A percentile compares a stretch with the other conserved stretches of the same genome.
These are phyloP conservation scores for Lutjanus erythropterus DNA, from an alignment of 2,113 vertebrate genomes.

Conservation along the genomic window DNA sequence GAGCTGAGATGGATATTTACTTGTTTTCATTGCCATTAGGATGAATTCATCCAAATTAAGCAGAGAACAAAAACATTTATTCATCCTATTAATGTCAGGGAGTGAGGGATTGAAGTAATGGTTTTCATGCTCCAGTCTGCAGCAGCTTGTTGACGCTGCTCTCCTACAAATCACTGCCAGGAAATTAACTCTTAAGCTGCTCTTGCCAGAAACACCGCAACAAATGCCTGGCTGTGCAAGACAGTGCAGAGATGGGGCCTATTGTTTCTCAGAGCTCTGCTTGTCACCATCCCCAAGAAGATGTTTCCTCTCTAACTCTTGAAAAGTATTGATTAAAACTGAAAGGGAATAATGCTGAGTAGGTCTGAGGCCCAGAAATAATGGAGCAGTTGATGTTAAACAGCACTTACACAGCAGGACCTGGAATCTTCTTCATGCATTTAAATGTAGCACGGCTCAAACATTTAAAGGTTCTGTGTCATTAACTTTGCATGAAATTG, in stretches of 20 bases:
- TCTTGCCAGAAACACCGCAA: constrained; percentile 60
- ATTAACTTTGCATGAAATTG: constrained; percentile 2
- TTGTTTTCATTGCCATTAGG: constrained; percentile 78
- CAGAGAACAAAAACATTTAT: constrained; percentile 81
- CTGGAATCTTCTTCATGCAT: neutral
- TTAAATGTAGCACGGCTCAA: neutral
- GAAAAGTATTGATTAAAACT: constrained; percentile 63
- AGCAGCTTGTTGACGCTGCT: constrained; percentile 74
- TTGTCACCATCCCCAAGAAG: constrained; percentile 46
- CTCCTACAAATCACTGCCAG: constrained; percentile 77
- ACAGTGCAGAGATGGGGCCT: constrained; percentile 29
- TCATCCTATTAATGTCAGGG: constrained; percentile 83
- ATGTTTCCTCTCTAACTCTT: constrained; percentile 51
- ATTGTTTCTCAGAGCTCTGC: constrained; percentile 50
- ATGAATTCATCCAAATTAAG: constrained; percentile 83
- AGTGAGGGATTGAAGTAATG: constrained; percentile 80
- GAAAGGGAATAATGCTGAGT: constrained; percentile 42
- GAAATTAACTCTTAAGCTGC: constrained; percentile 78
- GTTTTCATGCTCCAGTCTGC: constrained; percentile 74
- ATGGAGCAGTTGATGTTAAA: constrained; percentile 26
- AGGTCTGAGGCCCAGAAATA: constrained; percentile 18
- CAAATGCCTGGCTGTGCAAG: constrained; percentile 62
- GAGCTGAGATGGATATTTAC: constrained; percentile 75
- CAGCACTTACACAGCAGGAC: constrained; percentile 22
- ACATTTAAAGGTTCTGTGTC: constrained; percentile 18